Conservation (phyloP, 2,888 invertebrate species). For the Cosmorhoe ocellata region DNA sequence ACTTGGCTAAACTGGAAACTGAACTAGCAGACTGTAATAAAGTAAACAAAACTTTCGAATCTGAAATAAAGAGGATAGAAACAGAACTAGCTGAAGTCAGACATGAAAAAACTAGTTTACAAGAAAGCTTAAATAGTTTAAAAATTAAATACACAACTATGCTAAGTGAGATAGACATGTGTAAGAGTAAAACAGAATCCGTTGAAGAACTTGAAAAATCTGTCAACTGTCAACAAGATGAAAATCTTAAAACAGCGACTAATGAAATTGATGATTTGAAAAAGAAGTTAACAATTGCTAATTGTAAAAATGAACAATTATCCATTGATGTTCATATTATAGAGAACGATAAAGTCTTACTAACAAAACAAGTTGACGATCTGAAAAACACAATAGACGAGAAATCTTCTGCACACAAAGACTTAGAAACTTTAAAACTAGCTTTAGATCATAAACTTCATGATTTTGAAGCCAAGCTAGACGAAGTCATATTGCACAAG, state of each 20-base stretch:
- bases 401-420: slow-evolving; percentile 47
- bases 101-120: slow-evolving; percentile 69
- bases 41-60: slow-evolving; percentile 83
- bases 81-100: slow-evolving; percentile 75
- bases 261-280: slow-evolving; percentile 71
- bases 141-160: slow-evolving; percentile 80
- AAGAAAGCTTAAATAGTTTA: slow-evolving; percentile 77
- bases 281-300: slow-evolving; percentile 55
- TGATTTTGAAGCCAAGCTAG: slow-evolving; percentile 48
- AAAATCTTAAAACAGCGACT: slow-evolving; percentile 53
- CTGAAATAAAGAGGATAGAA: slow-evolving; percentile 82
- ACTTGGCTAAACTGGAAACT: slow-evolving; percentile 83
- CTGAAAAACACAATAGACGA: slow-evolving; percentile 59
- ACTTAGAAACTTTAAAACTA: slow-evolving; percentile 48
- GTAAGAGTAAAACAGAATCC: slow-evolving; percentile 72
- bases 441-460: slow-evolving; percentile 61
- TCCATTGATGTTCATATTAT: slow-evolving; percentile 78
- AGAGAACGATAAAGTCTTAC: slow-evolving; percentile 76
- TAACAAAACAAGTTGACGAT: slow-evolving; percentile 70
- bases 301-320: slow-evolving; percentile 73
- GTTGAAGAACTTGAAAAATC: slow-evolving; percentile 75
- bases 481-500: slow-evolving; percentile 46
- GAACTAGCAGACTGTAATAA: slow-evolving; percentile 84
- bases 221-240: slow-evolving; percentile 51
- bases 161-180: slow-evolving; percentile 65